These are phyloP conservation scores for Cydia strobilella DNA, from an alignment of 1,140 invertebrate species.

Conservation along the genomic window DNA sequence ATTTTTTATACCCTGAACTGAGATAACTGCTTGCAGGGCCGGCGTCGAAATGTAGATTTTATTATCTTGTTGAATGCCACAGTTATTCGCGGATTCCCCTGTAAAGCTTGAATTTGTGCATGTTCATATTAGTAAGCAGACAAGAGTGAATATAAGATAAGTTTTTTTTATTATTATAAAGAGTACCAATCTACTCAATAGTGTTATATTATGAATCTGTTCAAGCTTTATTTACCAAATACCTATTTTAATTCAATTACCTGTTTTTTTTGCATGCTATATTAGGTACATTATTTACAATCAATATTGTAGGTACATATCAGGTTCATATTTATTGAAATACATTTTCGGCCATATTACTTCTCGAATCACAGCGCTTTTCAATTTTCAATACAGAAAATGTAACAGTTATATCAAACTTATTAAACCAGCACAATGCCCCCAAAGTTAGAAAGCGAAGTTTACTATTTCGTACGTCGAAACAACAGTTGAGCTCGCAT, in stretches of 20 bases:
- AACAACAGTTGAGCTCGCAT: constrained; percentile 13
- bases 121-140: neutral
- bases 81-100: neutral
- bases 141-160: neutral
- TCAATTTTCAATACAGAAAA: neutral
- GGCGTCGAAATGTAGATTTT: constrained; percentile 20
- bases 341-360: neutral
- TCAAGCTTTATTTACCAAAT: too few relatives aligned
- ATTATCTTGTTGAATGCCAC: constrained; percentile 12
- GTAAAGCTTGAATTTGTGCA: neutral
- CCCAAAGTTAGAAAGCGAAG: constrained; percentile 1
- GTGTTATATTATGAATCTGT: too few relatives aligned
- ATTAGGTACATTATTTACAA: too few relatives aligned
- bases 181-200: too few relatives aligned
- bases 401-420: neutral
- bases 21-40: constrained; percentile 15
- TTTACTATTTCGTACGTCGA: constrained; percentile 19
- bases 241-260: too few relatives aligned
- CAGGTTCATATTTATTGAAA: too few relatives aligned
- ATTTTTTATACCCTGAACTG: constrained; percentile 41
- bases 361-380: neutral
- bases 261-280: too few relatives aligned
- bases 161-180: too few relatives aligned
- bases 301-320: too few relatives aligned
- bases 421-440: neutral